Percentiles rank a stretch among this genome's conserved stretches.
Evolutionary conservation across 2,113 vertebrate genomes (phyloP).

Genomic region (Actenoides lindsayi): DNA sequence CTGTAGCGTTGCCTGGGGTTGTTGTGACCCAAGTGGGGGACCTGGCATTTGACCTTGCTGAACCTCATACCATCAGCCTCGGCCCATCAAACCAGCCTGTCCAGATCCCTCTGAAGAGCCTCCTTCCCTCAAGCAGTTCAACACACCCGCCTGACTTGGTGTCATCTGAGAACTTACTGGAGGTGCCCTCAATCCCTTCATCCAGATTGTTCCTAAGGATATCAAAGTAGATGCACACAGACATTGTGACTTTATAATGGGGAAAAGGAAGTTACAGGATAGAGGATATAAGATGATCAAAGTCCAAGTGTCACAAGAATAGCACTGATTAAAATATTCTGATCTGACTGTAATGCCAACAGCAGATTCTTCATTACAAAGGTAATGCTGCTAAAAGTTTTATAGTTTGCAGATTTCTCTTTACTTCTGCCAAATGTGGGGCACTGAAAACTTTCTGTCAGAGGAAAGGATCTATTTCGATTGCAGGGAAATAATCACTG

Average conservation of each 20-base stretch:
- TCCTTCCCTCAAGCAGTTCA: no score
- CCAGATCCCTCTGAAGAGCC: no score
- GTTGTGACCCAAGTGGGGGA: no score
- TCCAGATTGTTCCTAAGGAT: not conserved
- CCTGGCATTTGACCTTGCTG: no score
- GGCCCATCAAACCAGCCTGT: no score
- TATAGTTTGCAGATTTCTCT: not conserved
- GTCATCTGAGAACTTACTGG: not conserved
- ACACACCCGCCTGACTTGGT: no score
- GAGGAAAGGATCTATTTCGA: not conserved
- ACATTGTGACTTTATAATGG: not conserved
- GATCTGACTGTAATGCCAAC: not conserved
- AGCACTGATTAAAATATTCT: not conserved
- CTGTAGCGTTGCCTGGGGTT: no score
- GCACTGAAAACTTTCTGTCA: not conserved
- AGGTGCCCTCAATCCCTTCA: not conserved
- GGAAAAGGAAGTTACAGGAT: not conserved
- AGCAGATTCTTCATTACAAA: not conserved
- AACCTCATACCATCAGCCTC: no score
- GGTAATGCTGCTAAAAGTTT: not conserved
- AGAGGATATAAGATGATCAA: not conserved
- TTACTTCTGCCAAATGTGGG: not conserved
- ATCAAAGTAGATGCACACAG: not conserved
- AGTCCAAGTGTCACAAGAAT: conserved; percentile 11
- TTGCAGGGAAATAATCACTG: not conserved